These are phyloP conservation scores for Chloropsis hardwickii DNA, from an alignment of 2,113 vertebrate genomes.

Conservation along the genomic window DNA sequence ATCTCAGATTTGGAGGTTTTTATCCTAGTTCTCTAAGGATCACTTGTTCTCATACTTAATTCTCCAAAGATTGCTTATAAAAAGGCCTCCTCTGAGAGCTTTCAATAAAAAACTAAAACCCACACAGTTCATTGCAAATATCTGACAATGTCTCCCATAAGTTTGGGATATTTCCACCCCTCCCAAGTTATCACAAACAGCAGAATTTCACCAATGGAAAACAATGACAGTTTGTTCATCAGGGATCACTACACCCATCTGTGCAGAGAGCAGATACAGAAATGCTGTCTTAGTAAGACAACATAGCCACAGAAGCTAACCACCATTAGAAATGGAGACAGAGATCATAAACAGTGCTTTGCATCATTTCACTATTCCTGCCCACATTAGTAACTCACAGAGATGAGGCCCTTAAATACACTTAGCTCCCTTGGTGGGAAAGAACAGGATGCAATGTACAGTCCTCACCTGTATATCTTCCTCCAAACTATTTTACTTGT, in stretches of 20 bases:
- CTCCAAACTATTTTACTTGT: not conserved
- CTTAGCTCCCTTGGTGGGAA: not conserved
- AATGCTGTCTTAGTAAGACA: not conserved
- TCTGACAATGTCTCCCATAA: not conserved
- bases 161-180: not conserved
- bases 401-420: not conserved
- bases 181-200: not conserved
- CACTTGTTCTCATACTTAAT: not conserved
- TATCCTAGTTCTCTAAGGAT: not conserved
- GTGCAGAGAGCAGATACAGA: not conserved
- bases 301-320: not conserved
- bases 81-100: not conserved
- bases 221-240: not conserved
- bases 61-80: not conserved
- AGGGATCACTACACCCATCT: not conserved
- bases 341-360: not conserved
- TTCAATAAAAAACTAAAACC: not conserved
- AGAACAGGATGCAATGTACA: not conserved
- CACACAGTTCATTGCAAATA: not conserved
- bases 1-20: not conserved
- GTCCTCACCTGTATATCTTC: not conserved
- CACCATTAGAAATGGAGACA: not conserved
- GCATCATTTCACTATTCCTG: constrained; percentile 13
- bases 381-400: constrained; percentile 15
- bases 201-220: not conserved